Evolutionary conservation across 2,888 invertebrate genomes (phyloP).

Genomic region (Lagria hirta): DNA sequence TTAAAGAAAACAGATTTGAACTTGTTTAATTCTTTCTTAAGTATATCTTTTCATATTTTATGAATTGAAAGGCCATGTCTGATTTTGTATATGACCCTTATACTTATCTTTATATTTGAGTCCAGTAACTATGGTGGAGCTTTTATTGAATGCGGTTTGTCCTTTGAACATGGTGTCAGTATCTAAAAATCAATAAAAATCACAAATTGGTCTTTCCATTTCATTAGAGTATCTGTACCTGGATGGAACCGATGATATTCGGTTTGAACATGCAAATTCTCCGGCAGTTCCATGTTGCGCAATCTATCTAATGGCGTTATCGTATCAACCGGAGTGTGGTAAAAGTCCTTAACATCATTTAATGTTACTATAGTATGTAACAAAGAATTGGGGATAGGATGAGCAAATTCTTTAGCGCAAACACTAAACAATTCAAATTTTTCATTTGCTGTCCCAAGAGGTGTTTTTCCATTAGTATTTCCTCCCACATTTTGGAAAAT

Average conservation of each 20-base stretch:
- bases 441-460: constrained; percentile 54
- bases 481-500: constrained; percentile 59
- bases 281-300: constrained; percentile 72
- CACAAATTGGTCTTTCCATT: background rate
- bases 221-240: constrained; percentile 52
- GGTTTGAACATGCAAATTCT: constrained; percentile 81
- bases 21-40: background rate
- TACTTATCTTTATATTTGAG: constrained; percentile 82
- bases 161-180: constrained; percentile 74
- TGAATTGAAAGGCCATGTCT: constrained; percentile 58
- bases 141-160: constrained; percentile 79
- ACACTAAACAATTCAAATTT: constrained; percentile 72
- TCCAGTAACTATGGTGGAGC: constrained; percentile 82
- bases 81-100: constrained; percentile 66
- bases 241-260: constrained; percentile 85
- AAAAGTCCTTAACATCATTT: constrained; percentile 73
- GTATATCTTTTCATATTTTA: constrained; percentile 28
- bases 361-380: constrained; percentile 74
- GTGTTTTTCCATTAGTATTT: constrained; percentile 48
- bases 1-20: background rate
- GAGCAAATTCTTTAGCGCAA: constrained; percentile 71
- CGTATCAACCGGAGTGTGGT: constrained; percentile 69
- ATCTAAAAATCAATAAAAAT: constrained; percentile 52
- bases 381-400: constrained; percentile 79
- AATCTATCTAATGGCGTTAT: constrained; percentile 74